These are phyloP conservation scores for Agapostemon virescens DNA, from an alignment of 2,888 invertebrate genomes.

Conservation along the genomic window DNA sequence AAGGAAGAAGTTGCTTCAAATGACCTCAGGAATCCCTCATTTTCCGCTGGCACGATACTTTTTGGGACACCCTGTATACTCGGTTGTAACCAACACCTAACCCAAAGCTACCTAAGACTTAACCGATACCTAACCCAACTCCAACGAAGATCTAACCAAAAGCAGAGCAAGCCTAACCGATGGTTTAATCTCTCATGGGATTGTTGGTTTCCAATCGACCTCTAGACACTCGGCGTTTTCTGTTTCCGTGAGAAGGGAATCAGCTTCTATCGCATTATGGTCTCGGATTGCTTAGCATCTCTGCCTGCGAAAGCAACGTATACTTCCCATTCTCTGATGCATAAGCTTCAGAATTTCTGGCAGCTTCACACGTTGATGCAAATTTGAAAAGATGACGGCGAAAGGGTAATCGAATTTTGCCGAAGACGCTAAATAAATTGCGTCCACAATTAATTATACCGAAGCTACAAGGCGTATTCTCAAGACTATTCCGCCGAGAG, in stretches of 20 bases:
- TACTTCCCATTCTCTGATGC: too few species aligned
- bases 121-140: constrained; percentile 46
- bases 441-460: neutral
- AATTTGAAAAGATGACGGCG: neutral
- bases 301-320: neutral
- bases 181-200: constrained; percentile 26
- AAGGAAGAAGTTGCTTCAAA: too few species aligned
- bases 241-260: neutral
- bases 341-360: neutral
- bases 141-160: constrained; percentile 44
- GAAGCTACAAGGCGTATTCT: neutral
- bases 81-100: constrained; percentile 52
- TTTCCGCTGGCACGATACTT: too few species aligned
- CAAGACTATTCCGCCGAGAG: neutral
- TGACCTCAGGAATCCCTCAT: too few species aligned
- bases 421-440: neutral
- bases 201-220: constrained; percentile 8
- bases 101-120: constrained; percentile 56
- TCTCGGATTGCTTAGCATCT: neutral
- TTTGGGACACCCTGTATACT: too few species aligned
- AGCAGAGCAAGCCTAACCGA: constrained; percentile 29
- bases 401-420: neutral
- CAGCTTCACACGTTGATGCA: neutral
- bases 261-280: neutral
- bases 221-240: neutral